Conservation (phyloP, 2,888 invertebrate species). For the Xestia c-nigrum region DNA sequence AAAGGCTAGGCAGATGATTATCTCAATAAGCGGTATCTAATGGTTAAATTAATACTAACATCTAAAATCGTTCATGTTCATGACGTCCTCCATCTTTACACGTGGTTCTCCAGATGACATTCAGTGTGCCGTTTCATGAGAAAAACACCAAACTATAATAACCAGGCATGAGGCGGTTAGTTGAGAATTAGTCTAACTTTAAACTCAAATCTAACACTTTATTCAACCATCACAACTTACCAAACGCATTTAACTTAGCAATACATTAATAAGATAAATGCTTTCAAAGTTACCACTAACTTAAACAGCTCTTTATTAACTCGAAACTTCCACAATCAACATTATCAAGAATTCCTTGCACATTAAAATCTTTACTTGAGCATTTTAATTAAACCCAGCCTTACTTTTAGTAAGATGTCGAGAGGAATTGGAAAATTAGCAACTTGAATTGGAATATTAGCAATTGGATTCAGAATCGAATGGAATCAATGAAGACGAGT, state of each 20-base stretch:
- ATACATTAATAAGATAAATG: slow-evolving; percentile 2
- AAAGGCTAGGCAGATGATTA: too few relatives aligned
- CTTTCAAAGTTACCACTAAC: slow-evolving; percentile 32
- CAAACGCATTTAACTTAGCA: slow-evolving; percentile 5
- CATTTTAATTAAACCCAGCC: slow-evolving; percentile 31
- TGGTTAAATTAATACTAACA: not conserved
- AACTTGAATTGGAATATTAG: slow-evolving; percentile 67
- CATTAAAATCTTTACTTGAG: slow-evolving; percentile 35
- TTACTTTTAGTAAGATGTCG: slow-evolving; percentile 25
- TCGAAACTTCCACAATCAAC: slow-evolving; percentile 33
- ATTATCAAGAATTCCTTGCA: slow-evolving; percentile 12
- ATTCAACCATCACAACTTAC: not conserved
- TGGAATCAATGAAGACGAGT: slow-evolving; percentile 72
- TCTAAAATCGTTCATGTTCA: not conserved
- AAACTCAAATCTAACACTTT: not conserved
- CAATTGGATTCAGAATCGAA: slow-evolving; percentile 64
- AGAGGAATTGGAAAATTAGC: slow-evolving; percentile 64
- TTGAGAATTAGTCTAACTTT: not conserved
- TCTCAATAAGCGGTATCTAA: not conserved
- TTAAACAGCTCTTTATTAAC: slow-evolving; percentile 17
- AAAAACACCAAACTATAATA: too few relatives aligned
- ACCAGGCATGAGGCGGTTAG: too few relatives aligned
- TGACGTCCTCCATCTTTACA: not conserved
- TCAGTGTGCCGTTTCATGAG: not conserved
- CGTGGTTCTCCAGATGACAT: not conserved